These are phyloP conservation scores for Mamestra configurata DNA, from an alignment of 1,140 invertebrate species.

Conservation along the genomic window DNA sequence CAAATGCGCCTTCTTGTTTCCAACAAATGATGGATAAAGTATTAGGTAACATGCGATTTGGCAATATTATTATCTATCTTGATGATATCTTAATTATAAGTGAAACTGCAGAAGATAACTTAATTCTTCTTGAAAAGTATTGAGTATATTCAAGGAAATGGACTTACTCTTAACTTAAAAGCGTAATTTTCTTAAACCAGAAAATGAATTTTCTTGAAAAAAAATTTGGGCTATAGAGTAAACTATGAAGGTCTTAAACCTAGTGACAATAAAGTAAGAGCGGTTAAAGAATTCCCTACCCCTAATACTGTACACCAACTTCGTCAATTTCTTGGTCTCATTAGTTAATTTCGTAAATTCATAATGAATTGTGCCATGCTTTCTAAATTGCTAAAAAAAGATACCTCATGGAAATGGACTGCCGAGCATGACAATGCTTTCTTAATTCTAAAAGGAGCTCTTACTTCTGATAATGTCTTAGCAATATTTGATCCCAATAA, in stretches of 20 bases:
- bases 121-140: constrained; percentile 34
- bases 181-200: constrained; percentile 46
- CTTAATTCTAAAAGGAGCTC: constrained; percentile 11
- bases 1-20: no score
- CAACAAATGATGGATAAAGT: no score
- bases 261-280: constrained; percentile 53
- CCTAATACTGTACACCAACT: constrained; percentile 65
- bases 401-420: constrained; percentile 58
- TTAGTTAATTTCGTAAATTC: constrained; percentile 69
- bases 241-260: constrained; percentile 31
- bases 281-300: constrained; percentile 58
- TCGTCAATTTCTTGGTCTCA: constrained; percentile 58
- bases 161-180: constrained; percentile 53
- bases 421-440: constrained; percentile 42
- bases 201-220: constrained; percentile 45
- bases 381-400: constrained; percentile 65
- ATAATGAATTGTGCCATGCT: constrained; percentile 66
- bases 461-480: constrained; percentile 21
- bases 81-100: no score
- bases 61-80: no score
- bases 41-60: no score
- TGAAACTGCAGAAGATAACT: constrained; percentile 42
- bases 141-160: constrained; percentile 39
- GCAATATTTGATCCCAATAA: not conserved
- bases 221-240: constrained; percentile 51